A percentile compares a stretch with the other conserved stretches of the same genome.
Evolutionary conservation across 2,113 vertebrate species (phyloP).

Genomic region (Lampris incognitus): DNA sequence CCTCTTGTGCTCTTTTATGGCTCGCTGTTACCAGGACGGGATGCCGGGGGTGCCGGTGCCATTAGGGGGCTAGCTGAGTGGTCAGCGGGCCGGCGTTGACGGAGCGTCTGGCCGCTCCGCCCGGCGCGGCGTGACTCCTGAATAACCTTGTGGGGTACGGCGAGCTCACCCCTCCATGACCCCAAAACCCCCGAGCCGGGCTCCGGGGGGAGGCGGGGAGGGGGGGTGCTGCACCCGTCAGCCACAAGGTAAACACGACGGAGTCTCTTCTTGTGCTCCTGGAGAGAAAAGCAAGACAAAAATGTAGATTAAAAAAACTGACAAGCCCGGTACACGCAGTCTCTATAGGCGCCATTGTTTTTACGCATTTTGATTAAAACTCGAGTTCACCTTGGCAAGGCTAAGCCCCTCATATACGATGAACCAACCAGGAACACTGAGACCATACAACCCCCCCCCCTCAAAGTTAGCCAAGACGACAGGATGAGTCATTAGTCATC

Average conservation of each 20-base stretch:
- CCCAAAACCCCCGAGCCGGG: constrained; percentile 74
- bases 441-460: too few species aligned
- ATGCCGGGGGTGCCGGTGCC: constrained; percentile 72
- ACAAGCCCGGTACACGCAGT: neutral
- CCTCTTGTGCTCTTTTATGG: constrained; percentile 83
- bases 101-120: constrained; percentile 77
- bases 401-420: too few species aligned
- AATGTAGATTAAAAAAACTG: constrained; percentile 25
- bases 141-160: constrained; percentile 84
- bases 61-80: constrained; percentile 78
- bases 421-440: too few species aligned
- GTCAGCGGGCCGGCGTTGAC: constrained; percentile 74
- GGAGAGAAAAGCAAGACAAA: neutral
- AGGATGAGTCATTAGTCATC: too few species aligned
- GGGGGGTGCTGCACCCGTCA: constrained; percentile 75
- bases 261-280: constrained; percentile 21
- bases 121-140: constrained; percentile 81
- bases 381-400: too few species aligned
- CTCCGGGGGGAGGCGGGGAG: constrained; percentile 75
- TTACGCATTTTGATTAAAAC: too few species aligned
- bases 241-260: constrained; percentile 65
- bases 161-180: constrained; percentile 85
- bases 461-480: too few species aligned
- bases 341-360: too few species aligned
- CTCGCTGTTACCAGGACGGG: constrained; percentile 77